Evolutionary conservation across 2,113 vertebrate genomes (phyloP), one percentile per base, ranked within the genome.

Genomic region (Alligator sinensis): DNA sequence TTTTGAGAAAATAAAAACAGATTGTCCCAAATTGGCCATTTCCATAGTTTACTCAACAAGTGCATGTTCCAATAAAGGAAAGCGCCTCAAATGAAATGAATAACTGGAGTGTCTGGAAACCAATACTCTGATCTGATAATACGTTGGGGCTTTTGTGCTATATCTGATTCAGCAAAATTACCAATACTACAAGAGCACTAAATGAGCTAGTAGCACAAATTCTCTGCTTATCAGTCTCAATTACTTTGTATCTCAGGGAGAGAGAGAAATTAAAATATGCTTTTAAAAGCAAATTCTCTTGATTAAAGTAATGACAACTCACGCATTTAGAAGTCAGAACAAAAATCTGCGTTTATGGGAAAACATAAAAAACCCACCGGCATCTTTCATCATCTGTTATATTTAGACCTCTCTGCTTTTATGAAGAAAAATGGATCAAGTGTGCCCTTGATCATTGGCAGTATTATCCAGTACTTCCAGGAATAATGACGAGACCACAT

Each of bases 91-190:
- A 57, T 84, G 86, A 9, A 61, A 54, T 63, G 64, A 76, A 30
- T 70, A 88, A 90, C 21, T 82, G 38, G 70, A 54, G 77, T 4
- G 30, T 76, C 82, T 54, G 75, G 54, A 84, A 74, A 84, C 68
- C 22, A 2, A 34, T 19, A 1, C 59, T 34, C 81, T 94, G 88
- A 88, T 94, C 0, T 0, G 84, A 14, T 84, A 55, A 91, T 2
- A 30, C 86, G 62, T 38, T 68, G 60, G 84, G 84, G 22, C 17
- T 82, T 94, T 68, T 64, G 47, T 57, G 60, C 66, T 3, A 1
- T 1, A 18, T 86, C 85, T 90, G 90, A 91, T 86, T 88, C 95
- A 94, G 90, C 91, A 64, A 79, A 79, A 47, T 83, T 89, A 89
- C 77, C 86, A 59, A 72, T 87, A 96, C 78, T 63, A 1, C 1